phyloP scores from a whole-genome alignment of 2,888 invertebrate genomes.

The Melinaea marsaeus region DNA sequence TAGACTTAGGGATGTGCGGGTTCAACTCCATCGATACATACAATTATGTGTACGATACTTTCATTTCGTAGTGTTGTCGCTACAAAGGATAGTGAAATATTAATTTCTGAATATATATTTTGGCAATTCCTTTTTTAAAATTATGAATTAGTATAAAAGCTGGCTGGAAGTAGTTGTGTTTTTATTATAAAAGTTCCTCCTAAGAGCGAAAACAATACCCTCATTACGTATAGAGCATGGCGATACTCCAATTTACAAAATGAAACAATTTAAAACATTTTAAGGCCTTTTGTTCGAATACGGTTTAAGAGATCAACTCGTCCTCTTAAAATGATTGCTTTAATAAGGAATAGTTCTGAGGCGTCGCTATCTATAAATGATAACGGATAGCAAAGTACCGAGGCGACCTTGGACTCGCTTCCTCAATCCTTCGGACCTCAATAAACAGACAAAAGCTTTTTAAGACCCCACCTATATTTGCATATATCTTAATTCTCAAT shows the following conservation, averaged over 20 bases:
- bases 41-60: too few relatives aligned
- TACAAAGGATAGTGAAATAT: too few relatives aligned
- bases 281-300: constrained; percentile 56
- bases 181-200: constrained; percentile 32
- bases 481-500: constrained; percentile 66
- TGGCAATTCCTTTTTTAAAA: constrained; percentile 23
- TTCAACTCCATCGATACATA: too few relatives aligned
- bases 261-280: constrained; percentile 57
- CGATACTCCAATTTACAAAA: constrained; percentile 35
- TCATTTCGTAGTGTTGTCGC: too few relatives aligned
- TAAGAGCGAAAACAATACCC: constrained; percentile 34
- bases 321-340: constrained; percentile 60
- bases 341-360: constrained; percentile 49
- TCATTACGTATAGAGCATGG: constrained; percentile 34
- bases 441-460: constrained; percentile 52
- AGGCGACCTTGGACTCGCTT: constrained; percentile 59
- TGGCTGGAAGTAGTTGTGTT: constrained; percentile 21
- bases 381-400: constrained; percentile 36
- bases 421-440: constrained; percentile 51
- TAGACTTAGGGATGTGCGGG: constrained; percentile 40
- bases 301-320: constrained; percentile 51
- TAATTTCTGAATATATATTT: constrained; percentile 1
- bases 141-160: constrained; percentile 22
- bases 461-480: constrained; percentile 52
- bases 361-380: constrained; percentile 38